Evolutionary conservation across 2,113 vertebrate genomes (phyloP), one percentile per base, ranked within the genome.

Genomic region (Murina feae): DNA sequence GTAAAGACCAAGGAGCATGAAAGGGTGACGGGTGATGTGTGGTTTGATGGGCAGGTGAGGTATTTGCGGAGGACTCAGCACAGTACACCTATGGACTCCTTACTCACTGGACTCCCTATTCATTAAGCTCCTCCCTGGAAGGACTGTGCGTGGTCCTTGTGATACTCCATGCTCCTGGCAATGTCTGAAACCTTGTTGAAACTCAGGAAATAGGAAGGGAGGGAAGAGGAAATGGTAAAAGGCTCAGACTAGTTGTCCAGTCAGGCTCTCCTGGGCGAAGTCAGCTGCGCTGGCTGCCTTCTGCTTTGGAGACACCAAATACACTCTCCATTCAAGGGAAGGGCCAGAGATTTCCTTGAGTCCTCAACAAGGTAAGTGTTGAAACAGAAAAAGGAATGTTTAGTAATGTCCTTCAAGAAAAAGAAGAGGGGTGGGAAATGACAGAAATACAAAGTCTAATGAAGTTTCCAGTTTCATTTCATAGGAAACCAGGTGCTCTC

Each of bases 251-350:
- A 47, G 9, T 1, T 23, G 17, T 68, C 32, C 18, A 20, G 0
- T 49, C 39, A 9, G 1, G 5, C 0, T 42, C 4, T 4, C 0
- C 47, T 30, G 0, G n/a, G 18, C 14, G 0, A 4, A 39, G 21
- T 12, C 2, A 0, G 1, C 23, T 39, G 5, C 16, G 3, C 1
- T 49, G 49, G 51, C 3, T 11, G 58, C 66, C 28, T 0, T 63
- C 23, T 71, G 16, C 18, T 11, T 4, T 49, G 37, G 18, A 51
- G 28, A 39, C 44, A 80, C 32, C 21, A 30, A 30, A 1, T 60
- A 6, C 9, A 21, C 10, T 49, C 49, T 60, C 0, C 35, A 5
- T 35, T 25, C 0, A 8, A 71, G 68, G 49, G 21, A 39, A 32
- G 4, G 8, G 32, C 9, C 7, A 39, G 28, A n/a, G 9, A 6